Conservation (phyloP, 2,797 vertebrate genomes). For the Mycteria americana region DNA sequence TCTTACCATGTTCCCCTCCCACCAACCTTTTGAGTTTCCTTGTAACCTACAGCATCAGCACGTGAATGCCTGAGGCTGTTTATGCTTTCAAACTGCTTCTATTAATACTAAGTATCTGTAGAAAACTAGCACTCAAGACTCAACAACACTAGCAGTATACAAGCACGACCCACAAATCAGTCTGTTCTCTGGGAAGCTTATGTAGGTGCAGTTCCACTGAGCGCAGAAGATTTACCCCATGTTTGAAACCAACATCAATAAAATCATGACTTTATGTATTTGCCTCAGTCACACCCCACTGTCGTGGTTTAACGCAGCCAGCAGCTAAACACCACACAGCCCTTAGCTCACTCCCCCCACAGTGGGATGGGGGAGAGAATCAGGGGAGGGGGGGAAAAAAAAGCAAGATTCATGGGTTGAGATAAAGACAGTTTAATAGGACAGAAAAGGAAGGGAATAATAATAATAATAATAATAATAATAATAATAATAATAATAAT, state of each 20-base stretch:
- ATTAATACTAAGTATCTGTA: conserved; percentile 1
- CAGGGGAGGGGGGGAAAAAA: too few species aligned
- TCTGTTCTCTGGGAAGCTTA: background rate
- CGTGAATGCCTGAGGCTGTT: background rate
- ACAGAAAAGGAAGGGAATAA: too few species aligned
- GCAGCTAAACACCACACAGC: too few species aligned
- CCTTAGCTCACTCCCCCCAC: too few species aligned
- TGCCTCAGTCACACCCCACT: background rate
- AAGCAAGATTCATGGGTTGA: too few species aligned
- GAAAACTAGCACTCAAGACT: background rate
- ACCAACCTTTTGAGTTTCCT: background rate
- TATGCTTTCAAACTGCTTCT: background rate
- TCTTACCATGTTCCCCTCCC: background rate
- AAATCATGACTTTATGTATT: background rate
- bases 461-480: too few species aligned
- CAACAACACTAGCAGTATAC: background rate
- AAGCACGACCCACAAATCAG: background rate
- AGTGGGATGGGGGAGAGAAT: too few species aligned
- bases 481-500: too few species aligned
- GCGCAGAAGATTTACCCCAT: background rate
- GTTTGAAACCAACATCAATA: background rate
- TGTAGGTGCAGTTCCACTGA: background rate
- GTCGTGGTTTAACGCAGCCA: too few species aligned
- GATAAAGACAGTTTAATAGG: too few species aligned
- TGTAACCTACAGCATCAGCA: background rate